Percentiles rank a stretch among this genome's conserved stretches.
Conservation (phyloP, 2,888 invertebrate species). For the Meteorus colon region DNA sequence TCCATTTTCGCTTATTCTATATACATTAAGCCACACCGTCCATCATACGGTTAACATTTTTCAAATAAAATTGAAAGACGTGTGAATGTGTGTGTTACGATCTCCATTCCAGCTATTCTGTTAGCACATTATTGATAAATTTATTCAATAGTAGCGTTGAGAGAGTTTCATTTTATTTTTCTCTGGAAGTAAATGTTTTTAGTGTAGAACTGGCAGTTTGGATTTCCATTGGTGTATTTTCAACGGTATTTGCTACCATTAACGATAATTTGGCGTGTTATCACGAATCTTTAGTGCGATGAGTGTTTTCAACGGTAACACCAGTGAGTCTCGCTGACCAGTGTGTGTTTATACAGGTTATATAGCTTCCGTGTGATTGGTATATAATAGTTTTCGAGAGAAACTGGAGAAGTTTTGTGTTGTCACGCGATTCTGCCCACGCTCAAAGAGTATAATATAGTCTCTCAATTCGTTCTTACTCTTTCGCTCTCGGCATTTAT, state of each 20-base stretch:
- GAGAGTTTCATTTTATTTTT: neutral
- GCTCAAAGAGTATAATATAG: neutral
- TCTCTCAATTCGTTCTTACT: neutral
- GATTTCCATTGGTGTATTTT: conserved; percentile 32
- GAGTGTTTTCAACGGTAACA: conserved; percentile 10
- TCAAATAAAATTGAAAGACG: too few relatives aligned
- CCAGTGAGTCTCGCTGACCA: conserved; percentile 18
- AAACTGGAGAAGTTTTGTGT: conserved; percentile 41
- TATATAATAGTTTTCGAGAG: conserved; percentile 44
- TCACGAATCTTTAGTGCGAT: conserved; percentile 34
- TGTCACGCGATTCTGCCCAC: conserved; percentile 44
- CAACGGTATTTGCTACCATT: conserved; percentile 39
- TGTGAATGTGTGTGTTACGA: neutral
- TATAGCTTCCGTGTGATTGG: conserved; percentile 39
- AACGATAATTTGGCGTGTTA: conserved; percentile 42
- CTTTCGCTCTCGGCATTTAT: neutral
- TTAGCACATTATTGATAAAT: neutral
- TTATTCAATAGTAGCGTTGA: neutral
- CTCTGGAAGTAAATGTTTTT: neutral
- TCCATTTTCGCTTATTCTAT: too few relatives aligned
- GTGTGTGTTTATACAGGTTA: conserved; percentile 28
- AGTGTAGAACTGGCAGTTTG: conserved; percentile 7
- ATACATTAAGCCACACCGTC: too few relatives aligned
- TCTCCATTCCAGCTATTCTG: neutral
- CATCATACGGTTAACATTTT: too few relatives aligned